These are phyloP conservation scores for Anodontia alba DNA, from an alignment of 2,888 invertebrate species.

Conservation along the genomic window DNA sequence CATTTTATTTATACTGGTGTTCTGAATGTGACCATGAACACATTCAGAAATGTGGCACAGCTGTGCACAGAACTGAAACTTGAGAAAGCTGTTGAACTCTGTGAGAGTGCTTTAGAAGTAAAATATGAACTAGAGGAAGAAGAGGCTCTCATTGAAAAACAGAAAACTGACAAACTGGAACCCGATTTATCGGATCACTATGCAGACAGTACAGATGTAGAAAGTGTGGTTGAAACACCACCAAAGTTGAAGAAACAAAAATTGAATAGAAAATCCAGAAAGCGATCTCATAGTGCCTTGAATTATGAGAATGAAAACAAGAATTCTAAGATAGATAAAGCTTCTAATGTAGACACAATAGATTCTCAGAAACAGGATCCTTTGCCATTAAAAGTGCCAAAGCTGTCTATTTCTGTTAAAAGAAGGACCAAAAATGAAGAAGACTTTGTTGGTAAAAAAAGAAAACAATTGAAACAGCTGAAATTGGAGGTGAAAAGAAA, in stretches of 20 bases:
- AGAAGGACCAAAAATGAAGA: background rate
- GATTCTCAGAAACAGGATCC: background rate
- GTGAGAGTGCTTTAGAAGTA: background rate
- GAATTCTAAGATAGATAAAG: background rate
- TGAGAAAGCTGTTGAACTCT: conserved; percentile 10
- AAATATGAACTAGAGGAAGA: background rate
- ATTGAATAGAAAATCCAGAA: background rate
- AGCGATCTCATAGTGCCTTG: background rate
- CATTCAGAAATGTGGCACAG: background rate
- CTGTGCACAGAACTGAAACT: conserved; percentile 17
- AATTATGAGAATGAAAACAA: background rate
- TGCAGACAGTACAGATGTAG: background rate
- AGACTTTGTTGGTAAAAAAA: background rate
- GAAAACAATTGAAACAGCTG: background rate
- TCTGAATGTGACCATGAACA: background rate
- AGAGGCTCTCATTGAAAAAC: background rate
- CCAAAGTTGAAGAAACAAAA: background rate
- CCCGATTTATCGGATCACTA: background rate
- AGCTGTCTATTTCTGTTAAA: conserved; percentile 9
- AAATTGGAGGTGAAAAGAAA: background rate
- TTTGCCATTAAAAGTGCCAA: conserved; percentile 23
- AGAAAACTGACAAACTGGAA: background rate
- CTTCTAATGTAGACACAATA: background rate
- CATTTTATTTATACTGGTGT: conserved; percentile 33
- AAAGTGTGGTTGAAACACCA: background rate